Percentiles rank a stretch among this genome's conserved stretches.
phyloP scores from a whole-genome alignment of 2,888 invertebrate genomes.

The Syritta pipiens region DNA sequence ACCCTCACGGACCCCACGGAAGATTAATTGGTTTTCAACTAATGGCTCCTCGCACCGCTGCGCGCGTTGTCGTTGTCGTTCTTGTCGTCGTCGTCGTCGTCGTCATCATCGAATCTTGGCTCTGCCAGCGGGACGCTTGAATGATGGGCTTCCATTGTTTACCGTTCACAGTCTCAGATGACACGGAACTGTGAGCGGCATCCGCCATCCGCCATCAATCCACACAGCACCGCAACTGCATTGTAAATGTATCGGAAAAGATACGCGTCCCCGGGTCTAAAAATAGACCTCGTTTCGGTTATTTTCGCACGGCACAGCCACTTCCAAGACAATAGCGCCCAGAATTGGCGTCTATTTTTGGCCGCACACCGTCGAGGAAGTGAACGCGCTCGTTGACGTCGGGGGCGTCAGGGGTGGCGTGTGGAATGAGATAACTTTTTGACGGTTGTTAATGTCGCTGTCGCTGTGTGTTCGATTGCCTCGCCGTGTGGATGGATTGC shows the following conservation, averaged over 20 bases:
- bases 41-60: not conserved
- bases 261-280: conserved; percentile 16
- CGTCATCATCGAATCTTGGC: not conserved
- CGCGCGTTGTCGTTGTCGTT: not conserved
- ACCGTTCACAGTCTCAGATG: conserved; percentile 3
- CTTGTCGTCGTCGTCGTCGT: not conserved
- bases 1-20: too few relatives aligned
- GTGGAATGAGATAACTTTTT: not conserved
- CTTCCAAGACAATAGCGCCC: conserved; percentile 37
- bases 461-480: not conserved
- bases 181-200: conserved; percentile 15
- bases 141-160: conserved; percentile 29
- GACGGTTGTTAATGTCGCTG: not conserved
- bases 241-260: conserved; percentile 10
- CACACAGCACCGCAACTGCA: not conserved
- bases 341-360: conserved; percentile 49
- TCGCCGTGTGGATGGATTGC: conserved; percentile 3
- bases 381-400: conserved; percentile 6
- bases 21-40: conserved; percentile 28
- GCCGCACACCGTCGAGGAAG: conserved; percentile 49
- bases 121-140: not conserved
- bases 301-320: not conserved
- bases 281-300: conserved; percentile 29
- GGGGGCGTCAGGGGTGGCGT: conserved; percentile 7
- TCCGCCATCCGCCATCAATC: not conserved